Base-by-base conservation (phyloP, 2,797 vertebrate species). In the Oryzias dopingdopingensis region DNA sequence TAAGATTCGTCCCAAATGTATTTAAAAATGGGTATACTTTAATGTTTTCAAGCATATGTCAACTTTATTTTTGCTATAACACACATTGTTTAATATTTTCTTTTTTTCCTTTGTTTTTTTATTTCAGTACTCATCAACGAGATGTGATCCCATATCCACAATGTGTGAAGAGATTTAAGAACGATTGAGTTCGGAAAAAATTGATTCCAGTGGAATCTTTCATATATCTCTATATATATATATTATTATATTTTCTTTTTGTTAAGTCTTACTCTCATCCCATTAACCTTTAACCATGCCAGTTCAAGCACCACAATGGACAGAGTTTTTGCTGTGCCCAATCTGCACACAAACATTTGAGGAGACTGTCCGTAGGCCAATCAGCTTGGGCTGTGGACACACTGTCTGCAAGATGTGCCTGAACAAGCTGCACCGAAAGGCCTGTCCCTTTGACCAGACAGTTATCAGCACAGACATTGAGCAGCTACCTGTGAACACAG, bases 121-220 rank as follows among this genome's bases (percentile, higher is more conserved):
- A 66, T 84, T 76, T 15, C 86, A 93, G 92, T 89, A 90, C 91
- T 91, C 89, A 86, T 92, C 88, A 87, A 22, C 79, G 88, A 80
- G 80, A 90, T 90, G 91, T 92, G 90, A 92, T 90, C 86, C 81
- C 86, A 86, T 86, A 90, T 86, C 88, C 85, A 87, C 89, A 89
- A 93, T 92, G 85, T 89, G 88, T 91, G 89, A 90, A 81, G 77
- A 90, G 88, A 86, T 90, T 88, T 88, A 88, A 91, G 87, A 91
- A 89, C 90, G 70, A 85, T 90, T 91, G 70, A 88, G 91, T 92
- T 90, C 86, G 87, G 80, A 88, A 90, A 86, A 88, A 82, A 64
- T 95, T 97, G 96, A 98, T 98, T 98, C 96, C 96, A 98, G 96
- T 98, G 96, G 96, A 98, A 98, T 98, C 96, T 96, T 90, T 65